A percentile compares a stretch with the other conserved stretches of the same genome.
These are phyloP conservation scores for Acrocephalus kingi DNA, from an alignment of 2,113 vertebrate species.

Conservation along the genomic window DNA sequence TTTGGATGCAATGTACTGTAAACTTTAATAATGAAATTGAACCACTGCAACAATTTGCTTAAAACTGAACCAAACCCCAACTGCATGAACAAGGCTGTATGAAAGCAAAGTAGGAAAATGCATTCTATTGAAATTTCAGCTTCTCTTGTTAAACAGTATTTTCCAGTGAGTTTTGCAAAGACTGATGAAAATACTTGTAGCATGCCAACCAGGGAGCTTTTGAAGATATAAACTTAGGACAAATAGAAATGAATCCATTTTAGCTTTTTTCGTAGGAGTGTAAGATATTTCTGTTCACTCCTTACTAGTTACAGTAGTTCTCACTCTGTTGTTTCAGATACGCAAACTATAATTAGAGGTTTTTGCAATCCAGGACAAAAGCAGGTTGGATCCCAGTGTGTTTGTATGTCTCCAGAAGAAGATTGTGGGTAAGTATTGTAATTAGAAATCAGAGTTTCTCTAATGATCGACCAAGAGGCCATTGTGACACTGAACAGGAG, in stretches of 20 bases:
- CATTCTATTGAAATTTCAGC: neutral
- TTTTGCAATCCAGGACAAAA: constrained; percentile 81
- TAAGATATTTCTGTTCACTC: neutral
- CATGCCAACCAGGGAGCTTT: neutral
- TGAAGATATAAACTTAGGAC: neutral
- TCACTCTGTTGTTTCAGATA: constrained; percentile 55
- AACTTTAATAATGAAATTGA: neutral
- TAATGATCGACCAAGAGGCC: neutral
- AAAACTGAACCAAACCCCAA: neutral
- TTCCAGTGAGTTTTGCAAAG: neutral
- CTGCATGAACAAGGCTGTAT: neutral
- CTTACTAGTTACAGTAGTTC: neutral
- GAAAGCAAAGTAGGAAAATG: neutral
- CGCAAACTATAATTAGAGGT: constrained; percentile 45
- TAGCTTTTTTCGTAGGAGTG: neutral
- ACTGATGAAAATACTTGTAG: neutral
- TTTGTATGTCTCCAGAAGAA: constrained; percentile 81
- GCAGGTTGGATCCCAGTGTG: constrained; percentile 73
- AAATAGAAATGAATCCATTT: neutral
- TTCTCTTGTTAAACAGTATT: neutral
- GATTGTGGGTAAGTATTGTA: constrained; percentile 78
- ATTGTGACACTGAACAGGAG: neutral
- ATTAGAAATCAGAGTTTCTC: neutral
- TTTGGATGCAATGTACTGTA: neutral
- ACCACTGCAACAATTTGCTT: neutral